Conservation (phyloP, 2,797 vertebrate genomes). For the Prionace glauca region DNA sequence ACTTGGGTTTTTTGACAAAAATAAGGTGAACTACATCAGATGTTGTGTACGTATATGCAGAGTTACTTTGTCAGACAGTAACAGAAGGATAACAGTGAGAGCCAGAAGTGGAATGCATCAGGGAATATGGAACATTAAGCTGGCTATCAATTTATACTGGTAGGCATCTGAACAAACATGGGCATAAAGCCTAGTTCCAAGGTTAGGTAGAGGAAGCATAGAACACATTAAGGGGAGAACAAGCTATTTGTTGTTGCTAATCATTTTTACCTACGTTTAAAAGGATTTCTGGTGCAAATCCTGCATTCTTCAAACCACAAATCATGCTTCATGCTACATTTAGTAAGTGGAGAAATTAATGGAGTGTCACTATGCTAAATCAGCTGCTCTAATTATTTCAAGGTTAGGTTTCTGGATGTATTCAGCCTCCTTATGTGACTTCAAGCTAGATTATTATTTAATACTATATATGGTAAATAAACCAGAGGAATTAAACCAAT, state of each 20-base stretch:
- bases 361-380: background rate
- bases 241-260: background rate
- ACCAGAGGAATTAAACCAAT: background rate
- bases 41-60: background rate
- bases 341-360: background rate
- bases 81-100: background rate
- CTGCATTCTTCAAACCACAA: background rate
- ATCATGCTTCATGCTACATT: background rate
- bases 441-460: background rate
- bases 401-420: slow-evolving; percentile 1
- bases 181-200: background rate
- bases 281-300: background rate
- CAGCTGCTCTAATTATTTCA: background rate
- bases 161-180: background rate
- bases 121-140: background rate
- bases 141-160: background rate
- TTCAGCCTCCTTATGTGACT: background rate
- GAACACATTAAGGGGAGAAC: background rate
- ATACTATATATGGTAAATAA: background rate
- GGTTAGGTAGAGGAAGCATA: background rate
- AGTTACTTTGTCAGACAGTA: background rate
- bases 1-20: background rate
- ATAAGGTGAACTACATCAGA: background rate
- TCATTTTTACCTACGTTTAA: background rate
- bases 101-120: background rate